phyloP scores from a whole-genome alignment of 2,797 vertebrate genomes.

The Podargus strigoides region DNA sequence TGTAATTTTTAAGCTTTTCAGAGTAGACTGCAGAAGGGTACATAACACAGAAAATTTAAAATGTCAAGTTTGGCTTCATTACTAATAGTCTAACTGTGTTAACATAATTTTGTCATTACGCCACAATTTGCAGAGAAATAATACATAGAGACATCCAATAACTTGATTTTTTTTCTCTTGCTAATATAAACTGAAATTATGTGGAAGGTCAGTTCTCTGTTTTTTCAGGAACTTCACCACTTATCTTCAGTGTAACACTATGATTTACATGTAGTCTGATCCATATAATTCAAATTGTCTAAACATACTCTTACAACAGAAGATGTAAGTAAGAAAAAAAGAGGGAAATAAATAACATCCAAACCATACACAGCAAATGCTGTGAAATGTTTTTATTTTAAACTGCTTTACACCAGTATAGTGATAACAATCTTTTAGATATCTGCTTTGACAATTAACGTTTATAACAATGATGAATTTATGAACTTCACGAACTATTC shows the following conservation, averaged over 20 bases:
- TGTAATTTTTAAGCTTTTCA: background rate
- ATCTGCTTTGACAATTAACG: background rate
- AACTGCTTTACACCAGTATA: background rate
- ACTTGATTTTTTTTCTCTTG: background rate
- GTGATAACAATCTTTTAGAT: background rate
- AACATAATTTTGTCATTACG: background rate
- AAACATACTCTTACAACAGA: background rate
- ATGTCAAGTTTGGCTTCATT: background rate
- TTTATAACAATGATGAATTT: background rate
- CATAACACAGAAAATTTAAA: background rate
- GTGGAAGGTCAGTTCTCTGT: background rate
- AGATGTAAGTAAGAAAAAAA: background rate
- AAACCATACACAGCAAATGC: background rate
- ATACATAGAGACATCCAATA: background rate
- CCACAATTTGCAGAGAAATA: background rate
- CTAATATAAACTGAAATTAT: background rate
- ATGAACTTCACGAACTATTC: background rate
- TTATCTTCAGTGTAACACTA: background rate
- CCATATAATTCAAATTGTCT: background rate
- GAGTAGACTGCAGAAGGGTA: background rate
- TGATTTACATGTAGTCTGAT: background rate
- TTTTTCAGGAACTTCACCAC: background rate
- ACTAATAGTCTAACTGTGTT: background rate
- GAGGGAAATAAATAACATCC: background rate
- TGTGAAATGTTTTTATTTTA: background rate